Percentiles rank a stretch among this genome's conserved stretches.
phyloP scores from a whole-genome alignment of 2,113 vertebrate species.

The Anolis carolinensis region DNA sequence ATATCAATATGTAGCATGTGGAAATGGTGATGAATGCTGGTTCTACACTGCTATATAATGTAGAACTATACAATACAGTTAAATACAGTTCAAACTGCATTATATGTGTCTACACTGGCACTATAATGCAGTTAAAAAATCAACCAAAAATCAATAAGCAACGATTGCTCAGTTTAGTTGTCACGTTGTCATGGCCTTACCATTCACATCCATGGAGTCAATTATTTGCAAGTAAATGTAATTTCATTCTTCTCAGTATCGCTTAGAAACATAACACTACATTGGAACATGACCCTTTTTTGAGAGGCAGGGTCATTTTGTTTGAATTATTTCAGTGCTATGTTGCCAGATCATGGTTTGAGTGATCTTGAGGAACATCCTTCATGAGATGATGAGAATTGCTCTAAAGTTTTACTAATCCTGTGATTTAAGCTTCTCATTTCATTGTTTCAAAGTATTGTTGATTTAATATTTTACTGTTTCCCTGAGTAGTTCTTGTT shows the following conservation, averaged over 20 bases:
- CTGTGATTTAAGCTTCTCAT: neutral
- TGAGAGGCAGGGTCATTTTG: neutral
- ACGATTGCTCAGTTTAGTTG: neutral
- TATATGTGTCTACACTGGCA: too few species aligned
- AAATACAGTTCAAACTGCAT: too few species aligned
- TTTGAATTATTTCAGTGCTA: neutral
- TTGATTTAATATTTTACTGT: neutral
- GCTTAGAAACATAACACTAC: neutral
- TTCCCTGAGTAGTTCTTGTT: neutral
- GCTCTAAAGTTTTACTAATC: neutral
- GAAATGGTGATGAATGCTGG: neutral
- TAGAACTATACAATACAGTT: too few species aligned
- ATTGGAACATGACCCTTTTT: neutral
- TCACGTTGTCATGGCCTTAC: neutral
- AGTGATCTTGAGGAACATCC: neutral
- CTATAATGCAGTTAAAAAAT: too few species aligned
- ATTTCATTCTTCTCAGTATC: neutral
- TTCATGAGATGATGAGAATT: neutral
- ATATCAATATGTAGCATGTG: neutral
- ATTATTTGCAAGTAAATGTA: neutral
- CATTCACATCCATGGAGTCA: neutral
- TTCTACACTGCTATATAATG: too few species aligned
- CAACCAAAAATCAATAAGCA: neutral
- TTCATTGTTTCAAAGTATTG: neutral
- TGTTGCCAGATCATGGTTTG: neutral